A percentile compares a stretch with the other conserved stretches of the same genome.
Conservation (phyloP, 2,113 vertebrate species). For the Siniperca knerii region DNA sequence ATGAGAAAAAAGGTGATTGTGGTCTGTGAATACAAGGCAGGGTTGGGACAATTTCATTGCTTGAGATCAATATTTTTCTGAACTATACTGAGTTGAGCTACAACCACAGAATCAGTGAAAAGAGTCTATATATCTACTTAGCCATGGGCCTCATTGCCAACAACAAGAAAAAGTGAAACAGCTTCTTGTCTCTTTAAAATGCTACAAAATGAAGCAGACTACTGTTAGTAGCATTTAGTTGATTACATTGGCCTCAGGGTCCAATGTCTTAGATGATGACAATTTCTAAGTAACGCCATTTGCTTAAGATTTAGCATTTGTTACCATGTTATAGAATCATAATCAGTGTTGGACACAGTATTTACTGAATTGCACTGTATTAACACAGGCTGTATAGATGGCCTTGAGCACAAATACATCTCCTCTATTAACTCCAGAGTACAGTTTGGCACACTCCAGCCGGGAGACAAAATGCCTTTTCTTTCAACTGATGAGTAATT, state of each 20-base stretch:
- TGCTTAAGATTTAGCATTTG: not conserved
- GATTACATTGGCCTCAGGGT: conserved; percentile 5
- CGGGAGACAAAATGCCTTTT: conserved; percentile 58
- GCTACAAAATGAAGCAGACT: not conserved
- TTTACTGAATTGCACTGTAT: conserved; percentile 16
- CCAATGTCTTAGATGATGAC: conserved; percentile 1
- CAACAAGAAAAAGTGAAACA: not conserved
- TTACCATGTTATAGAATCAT: not conserved
- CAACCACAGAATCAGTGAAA: conserved; percentile 26
- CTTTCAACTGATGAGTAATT: conserved; percentile 77
- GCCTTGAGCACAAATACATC: conserved; percentile 31
- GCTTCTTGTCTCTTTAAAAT: conserved; percentile 9
- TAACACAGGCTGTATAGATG: conserved; percentile 13
- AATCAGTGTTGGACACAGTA: not conserved
- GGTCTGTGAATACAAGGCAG: not conserved
- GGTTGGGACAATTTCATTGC: conserved; percentile 2
- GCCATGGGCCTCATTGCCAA: conserved; percentile 5
- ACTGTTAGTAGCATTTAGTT: not conserved
- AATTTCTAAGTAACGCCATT: conserved; percentile 12
- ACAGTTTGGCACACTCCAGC: conserved; percentile 55
- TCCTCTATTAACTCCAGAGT: conserved; percentile 59
- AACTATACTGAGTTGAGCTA: conserved; percentile 9
- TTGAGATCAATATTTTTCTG: conserved; percentile 18
- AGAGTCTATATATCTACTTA: not conserved
- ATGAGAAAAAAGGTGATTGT: conserved; percentile 23